Conservation (phyloP, 2,797 vertebrate genomes). For the Pipistrellus pipistrellus region DNA sequence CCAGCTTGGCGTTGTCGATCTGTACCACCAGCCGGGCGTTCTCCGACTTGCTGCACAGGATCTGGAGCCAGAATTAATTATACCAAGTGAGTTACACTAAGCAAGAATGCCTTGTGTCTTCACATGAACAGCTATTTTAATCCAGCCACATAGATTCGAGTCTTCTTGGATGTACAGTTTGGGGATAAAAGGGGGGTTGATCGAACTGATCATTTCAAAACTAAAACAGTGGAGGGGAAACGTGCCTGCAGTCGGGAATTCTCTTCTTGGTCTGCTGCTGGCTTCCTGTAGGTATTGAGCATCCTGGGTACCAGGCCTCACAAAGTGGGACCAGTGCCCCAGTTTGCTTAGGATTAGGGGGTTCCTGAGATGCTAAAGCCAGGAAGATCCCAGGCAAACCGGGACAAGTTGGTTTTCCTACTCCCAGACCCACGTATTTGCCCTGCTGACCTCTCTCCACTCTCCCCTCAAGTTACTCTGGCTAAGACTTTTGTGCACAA, state of each 20-base stretch:
- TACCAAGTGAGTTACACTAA: background rate
- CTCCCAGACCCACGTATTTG: background rate
- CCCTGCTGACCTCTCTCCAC: background rate
- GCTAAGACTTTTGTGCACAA: background rate
- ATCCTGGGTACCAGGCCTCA: background rate
- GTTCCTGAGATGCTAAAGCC: background rate
- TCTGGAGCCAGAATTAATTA: slow-evolving; percentile 76
- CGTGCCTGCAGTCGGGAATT: background rate
- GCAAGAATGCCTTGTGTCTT: background rate
- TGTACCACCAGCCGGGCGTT: slow-evolving; percentile 90
- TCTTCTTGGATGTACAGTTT: background rate
- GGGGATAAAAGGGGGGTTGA: background rate
- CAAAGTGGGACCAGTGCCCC: background rate
- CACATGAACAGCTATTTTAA: background rate
- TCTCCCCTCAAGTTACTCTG: background rate
- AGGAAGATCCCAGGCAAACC: background rate
- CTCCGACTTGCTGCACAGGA: slow-evolving; percentile 87
- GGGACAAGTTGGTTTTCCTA: background rate
- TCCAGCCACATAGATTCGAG: background rate
- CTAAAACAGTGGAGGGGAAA: background rate
- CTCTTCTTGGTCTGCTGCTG: background rate
- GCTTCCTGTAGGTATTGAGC: background rate
- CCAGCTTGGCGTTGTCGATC: slow-evolving; percentile 90
- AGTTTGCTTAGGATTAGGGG: background rate
- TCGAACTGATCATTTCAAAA: background rate